Base-by-base conservation (phyloP, 2,888 invertebrate genomes). In the Amiota communis region DNA sequence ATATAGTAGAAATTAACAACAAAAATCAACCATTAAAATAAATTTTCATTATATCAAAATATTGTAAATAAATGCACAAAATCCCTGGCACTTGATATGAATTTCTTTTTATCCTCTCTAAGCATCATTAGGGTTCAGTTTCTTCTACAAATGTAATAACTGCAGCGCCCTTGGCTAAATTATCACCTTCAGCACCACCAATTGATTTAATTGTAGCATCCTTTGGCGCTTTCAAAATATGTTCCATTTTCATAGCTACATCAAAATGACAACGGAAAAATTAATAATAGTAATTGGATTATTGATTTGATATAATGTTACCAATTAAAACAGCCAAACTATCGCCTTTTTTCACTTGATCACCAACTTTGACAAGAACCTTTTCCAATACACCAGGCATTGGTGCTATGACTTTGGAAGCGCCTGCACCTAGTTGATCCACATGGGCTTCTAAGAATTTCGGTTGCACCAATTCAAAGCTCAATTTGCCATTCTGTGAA, bases 201-300 rank as follows among this genome's bases (percentile, higher is more conserved):
- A 98, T 90, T 4, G 93, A 92, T 65, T 94, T 92, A 3, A 99
- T 93, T 8, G 91, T 92, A 65, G 96, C 98, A 86, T 95, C 93
- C 63, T 93, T 91, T 0, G 95, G 93, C 2, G 98, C 96, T 81
- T 95, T 95, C 13, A 99, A 94, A 13, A 98, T 94, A 88, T 98
- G 95, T 92, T 99, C 99, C 99, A 99, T 99, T 91, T 99, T 99
- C 99, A 99, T 99, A 0, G 99, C 99, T 85, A 67, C 64, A 2
- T 23, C 23, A 23, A 2, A 36, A 36, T 36, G 36, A 71, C 46
- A 4, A 12, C 17, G 9, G 0, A 20, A 56, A 6, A 0, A 64
- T 9, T 53, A 59, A 17, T 2, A 47, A 10, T n/a, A n/a, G n/a
- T 72, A 12, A 56, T 36, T 36, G 8, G 36, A 36, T 0, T 10